Evolutionary conservation across 2,797 vertebrate species (phyloP), one percentile per base, ranked within the genome.

Genomic region (Buceros bicornis): DNA sequence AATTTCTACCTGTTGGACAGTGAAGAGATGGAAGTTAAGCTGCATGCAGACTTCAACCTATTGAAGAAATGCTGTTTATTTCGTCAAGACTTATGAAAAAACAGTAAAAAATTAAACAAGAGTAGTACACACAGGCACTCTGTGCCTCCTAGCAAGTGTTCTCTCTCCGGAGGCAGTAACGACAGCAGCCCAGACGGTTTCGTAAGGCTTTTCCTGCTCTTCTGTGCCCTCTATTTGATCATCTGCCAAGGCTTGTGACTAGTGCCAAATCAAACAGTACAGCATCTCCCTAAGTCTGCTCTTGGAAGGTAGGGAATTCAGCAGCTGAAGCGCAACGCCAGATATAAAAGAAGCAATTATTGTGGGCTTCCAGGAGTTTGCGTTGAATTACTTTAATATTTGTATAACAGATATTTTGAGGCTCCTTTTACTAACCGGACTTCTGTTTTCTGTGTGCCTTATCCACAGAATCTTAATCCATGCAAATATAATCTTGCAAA

Each of bases 261-360:
- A 67, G 91, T 95, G 98, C 98, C 98, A 98, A 98, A 97, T 96
- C 97, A 98, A 98, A 98, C 96, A 98, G 95, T 65, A 57, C 93
- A 93, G 95, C 92, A 95, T 97, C 95, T 96, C 96, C 95, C 25
- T 90, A 95, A 97, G 96, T 80, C 95, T 96, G 66, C 95, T 94
- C 95, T 95, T 93, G 95, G 96, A 97, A 96, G 74, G 71, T 67
- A 50, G 97, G 92, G 97, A 97, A 98, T 97, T 96, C 95, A 95
- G 95, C 92, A 89, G 88, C 82, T 95, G 89, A 95, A 96, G 73
- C 93, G 93, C 56, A 71, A 87, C 78, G 77, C 90, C 76, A 85
- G 88, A 95, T 89, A 80, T 76, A 92, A 97, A 97, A 95, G 92
- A 79, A 93, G 48, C 76, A 96, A 97, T 97, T 96, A 74, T 17